phyloP scores from a whole-genome alignment of 23 tunicate species.

The Pegea sp. region DNA sequence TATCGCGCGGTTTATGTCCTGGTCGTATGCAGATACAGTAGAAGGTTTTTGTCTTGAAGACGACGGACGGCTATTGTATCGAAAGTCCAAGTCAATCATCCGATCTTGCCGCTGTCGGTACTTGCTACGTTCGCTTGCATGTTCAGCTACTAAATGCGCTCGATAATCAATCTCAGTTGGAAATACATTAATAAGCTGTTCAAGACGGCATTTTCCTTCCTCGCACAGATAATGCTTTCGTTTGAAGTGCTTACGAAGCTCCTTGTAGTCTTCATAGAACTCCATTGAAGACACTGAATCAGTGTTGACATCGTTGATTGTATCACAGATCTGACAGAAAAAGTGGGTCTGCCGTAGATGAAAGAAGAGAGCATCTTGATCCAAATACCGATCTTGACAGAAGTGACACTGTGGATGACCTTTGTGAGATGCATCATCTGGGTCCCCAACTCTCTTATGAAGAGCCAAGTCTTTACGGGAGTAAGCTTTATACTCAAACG shows the following conservation, averaged over 20 bases:
- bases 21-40: neutral
- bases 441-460: slow-evolving; percentile 69
- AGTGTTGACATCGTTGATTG: no score
- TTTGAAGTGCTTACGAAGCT: slow-evolving; percentile 40
- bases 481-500: slow-evolving; percentile 64
- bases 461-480: slow-evolving; percentile 57
- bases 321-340: slow-evolving; percentile 80
- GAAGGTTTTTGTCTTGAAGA: slow-evolving; percentile 2
- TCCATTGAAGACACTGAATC: no score
- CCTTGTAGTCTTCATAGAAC: slow-evolving; percentile 40
- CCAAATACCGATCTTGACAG: slow-evolving; percentile 55
- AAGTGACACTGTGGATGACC: slow-evolving; percentile 84
- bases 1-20: no score
- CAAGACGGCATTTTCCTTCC: slow-evolving; percentile 28
- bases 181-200: slow-evolving; percentile 70
- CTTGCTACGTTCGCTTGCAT: slow-evolving; percentile 17
- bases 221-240: slow-evolving; percentile 67
- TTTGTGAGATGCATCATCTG: slow-evolving; percentile 64
- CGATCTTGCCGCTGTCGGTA: slow-evolving; percentile 54
- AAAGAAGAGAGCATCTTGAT: slow-evolving; percentile 45
- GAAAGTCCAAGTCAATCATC: slow-evolving; percentile 63
- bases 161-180: slow-evolving; percentile 33
- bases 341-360: slow-evolving; percentile 62
- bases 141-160: slow-evolving; percentile 62
- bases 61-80: slow-evolving; percentile 22